Evolutionary conservation across 2,888 invertebrate genomes (phyloP).

Genomic region (Macrophya alboannulata): DNA sequence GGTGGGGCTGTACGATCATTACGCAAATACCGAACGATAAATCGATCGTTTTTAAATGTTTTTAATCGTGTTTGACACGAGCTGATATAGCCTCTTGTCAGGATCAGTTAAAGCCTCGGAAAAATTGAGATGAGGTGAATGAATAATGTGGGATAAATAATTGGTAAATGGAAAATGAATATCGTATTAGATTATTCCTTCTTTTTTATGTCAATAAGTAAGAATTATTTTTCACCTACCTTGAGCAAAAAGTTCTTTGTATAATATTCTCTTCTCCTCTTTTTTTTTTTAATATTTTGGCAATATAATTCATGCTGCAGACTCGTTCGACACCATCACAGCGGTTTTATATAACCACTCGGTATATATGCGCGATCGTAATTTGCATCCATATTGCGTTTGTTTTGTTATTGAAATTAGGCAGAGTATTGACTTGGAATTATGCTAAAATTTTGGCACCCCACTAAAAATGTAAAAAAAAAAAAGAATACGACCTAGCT

Average conservation of each 20-base stretch:
- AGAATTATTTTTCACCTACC: neutral
- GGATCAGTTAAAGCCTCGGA: neutral
- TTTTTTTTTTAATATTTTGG: neutral
- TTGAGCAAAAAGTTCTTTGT: no score
- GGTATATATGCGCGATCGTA: constrained; percentile 3
- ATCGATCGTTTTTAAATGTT: neutral
- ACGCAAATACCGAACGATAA: neutral
- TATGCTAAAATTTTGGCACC: constrained; percentile 41
- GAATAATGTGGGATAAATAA: neutral
- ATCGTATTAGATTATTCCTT: neutral
- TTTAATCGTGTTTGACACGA: neutral
- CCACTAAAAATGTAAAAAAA: neutral
- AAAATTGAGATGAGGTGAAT: neutral
- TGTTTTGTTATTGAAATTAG: constrained; percentile 52
- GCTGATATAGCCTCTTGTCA: neutral
- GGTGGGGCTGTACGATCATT: neutral
- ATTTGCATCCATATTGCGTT: constrained; percentile 52
- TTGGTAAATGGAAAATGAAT: neutral
- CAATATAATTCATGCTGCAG: neutral
- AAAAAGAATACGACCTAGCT: no score
- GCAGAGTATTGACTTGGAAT: constrained; percentile 46
- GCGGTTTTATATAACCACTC: neutral
- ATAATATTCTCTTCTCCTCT: no score
- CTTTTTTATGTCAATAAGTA: neutral
- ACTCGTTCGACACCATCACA: neutral